Conservation (phyloP, 2,888 invertebrate genomes). For the Linhomoeus sp. region DNA sequence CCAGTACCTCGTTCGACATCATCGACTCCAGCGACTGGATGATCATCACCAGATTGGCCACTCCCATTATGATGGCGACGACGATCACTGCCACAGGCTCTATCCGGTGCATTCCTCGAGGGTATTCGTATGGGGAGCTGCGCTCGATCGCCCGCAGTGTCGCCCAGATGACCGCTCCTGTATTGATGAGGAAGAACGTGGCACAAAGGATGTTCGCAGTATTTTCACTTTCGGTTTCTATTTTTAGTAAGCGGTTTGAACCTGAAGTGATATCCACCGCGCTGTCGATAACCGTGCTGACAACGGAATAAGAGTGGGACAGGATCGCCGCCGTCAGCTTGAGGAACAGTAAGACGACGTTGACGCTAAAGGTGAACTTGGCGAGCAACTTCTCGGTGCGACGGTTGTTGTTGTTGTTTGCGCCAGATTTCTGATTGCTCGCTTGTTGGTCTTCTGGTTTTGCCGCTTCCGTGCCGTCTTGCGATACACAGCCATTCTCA, state of each 20-base stretch:
- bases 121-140: conserved; percentile 28
- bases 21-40: conserved; percentile 28
- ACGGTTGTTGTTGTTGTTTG: no score
- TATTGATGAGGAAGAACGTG: not conserved
- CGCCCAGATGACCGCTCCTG: not conserved
- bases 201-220: no score
- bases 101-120: conserved; percentile 28
- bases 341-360: conserved; percentile 16
- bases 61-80: conserved; percentile 32
- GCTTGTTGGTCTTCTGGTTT: no score
- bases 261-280: conserved; percentile 32
- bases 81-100: conserved; percentile 33
- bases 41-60: conserved; percentile 26
- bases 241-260: not conserved
- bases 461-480: no score
- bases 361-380: conserved; percentile 13
- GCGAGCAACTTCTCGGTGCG: conserved; percentile 17
- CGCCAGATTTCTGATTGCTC: no score
- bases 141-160: conserved; percentile 12
- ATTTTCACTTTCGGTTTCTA: not conserved
- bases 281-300: conserved; percentile 33
- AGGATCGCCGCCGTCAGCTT: conserved; percentile 29
- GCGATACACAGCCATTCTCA: no score
- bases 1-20: conserved; percentile 7
- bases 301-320: conserved; percentile 33